Conservation (phyloP, 2,113 vertebrate species). For the Calcarius ornatus region DNA sequence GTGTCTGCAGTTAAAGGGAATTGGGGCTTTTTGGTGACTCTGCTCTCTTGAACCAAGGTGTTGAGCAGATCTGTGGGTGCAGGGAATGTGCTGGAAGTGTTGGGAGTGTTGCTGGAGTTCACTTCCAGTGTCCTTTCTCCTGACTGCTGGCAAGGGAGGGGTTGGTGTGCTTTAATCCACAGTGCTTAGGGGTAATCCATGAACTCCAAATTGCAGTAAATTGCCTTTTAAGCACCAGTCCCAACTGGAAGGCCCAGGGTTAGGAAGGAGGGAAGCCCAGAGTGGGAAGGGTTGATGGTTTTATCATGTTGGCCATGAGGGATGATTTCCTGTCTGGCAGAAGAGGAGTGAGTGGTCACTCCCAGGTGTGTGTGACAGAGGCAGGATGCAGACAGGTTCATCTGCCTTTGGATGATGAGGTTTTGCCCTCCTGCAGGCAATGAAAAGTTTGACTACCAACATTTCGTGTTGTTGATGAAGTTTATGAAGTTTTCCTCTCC, state of each 20-base stretch:
- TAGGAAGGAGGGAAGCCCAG: not conserved
- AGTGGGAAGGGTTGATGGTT: not conserved
- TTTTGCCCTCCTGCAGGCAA: not conserved
- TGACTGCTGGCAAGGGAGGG: not conserved
- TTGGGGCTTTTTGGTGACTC: not conserved
- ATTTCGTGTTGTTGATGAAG: rapidly evolving
- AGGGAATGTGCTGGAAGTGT: not conserved
- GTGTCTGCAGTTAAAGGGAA: not conserved
- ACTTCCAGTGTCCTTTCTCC: not conserved
- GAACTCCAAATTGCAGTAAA: not conserved
- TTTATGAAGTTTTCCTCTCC: not conserved
- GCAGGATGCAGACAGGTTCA: not conserved
- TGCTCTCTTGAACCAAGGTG: rapidly evolving
- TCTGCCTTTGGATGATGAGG: not conserved
- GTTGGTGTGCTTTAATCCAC: not conserved
- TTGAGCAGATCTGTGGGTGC: not conserved
- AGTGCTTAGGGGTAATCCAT: rapidly evolving
- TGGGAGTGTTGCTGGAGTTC: rapidly evolving
- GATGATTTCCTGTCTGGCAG: not conserved
- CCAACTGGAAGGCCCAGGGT: rapidly evolving
- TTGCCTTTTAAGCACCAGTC: not conserved
- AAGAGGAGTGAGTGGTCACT: not conserved
- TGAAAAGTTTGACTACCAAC: not conserved
- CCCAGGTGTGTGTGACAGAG: not conserved
- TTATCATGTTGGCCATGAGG: rapidly evolving